phyloP scores from a whole-genome alignment of 1,140 invertebrate species.

The Telenomus remus region DNA sequence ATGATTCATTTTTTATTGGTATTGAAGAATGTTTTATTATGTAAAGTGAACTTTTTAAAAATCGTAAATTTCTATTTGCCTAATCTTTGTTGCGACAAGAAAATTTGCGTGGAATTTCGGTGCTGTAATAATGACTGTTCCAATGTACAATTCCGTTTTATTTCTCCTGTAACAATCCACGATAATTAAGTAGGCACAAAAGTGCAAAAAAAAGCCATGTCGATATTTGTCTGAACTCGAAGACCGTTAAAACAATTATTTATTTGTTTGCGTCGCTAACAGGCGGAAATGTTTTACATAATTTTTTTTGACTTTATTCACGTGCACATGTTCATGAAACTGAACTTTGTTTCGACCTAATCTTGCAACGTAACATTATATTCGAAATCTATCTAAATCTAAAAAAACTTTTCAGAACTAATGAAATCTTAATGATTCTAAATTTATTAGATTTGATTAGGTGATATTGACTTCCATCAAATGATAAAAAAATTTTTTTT shows the following conservation, averaged over 20 bases:
- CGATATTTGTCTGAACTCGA: constrained; percentile 21
- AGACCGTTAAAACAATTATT: constrained; percentile 33
- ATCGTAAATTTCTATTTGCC: background rate
- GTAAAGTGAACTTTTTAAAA: too few species aligned
- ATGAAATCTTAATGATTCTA: constrained; percentile 12
- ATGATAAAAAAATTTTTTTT: constrained; percentile 5
- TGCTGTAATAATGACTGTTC: constrained; percentile 31
- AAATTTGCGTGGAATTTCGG: constrained; percentile 39
- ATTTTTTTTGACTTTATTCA: too few species aligned
- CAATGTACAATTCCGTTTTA: constrained; percentile 27
- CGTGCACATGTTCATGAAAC: background rate
- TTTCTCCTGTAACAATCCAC: background rate
- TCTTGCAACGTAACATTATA: constrained; percentile 3
- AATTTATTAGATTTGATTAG: background rate
- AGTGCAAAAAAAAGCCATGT: constrained; percentile 1
- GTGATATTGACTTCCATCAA: background rate
- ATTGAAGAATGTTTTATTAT: too few species aligned
- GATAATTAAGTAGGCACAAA: too few species aligned
- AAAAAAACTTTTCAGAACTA: constrained; percentile 21
- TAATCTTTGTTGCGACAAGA: background rate
- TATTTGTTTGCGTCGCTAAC: constrained; percentile 25
- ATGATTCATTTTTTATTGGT: too few species aligned
- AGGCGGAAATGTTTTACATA: constrained; percentile 2
- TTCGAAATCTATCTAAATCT: constrained; percentile 26
- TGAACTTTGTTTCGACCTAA: background rate